A percentile compares a stretch with the other conserved stretches of the same genome.
phyloP scores from a whole-genome alignment of 2,797 vertebrate species.

The Rhinogobio ventralis region DNA sequence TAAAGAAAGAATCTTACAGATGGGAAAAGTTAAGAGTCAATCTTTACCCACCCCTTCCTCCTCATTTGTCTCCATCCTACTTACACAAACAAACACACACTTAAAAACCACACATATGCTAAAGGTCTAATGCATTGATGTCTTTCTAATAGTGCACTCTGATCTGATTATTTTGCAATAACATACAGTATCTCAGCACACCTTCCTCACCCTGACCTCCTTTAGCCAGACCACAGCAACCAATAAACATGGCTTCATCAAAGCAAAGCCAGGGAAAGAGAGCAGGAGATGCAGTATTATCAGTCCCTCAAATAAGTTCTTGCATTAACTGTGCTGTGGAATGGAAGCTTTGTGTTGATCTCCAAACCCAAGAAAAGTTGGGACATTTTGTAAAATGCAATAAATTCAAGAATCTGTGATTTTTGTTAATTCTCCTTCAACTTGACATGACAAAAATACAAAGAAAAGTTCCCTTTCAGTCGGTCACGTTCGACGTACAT shows the following conservation, averaged over 20 bases:
- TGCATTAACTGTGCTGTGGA: conserved; percentile 25
- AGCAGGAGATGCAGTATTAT: conserved; percentile 10
- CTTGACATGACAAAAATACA: too few species aligned
- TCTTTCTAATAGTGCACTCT: conserved; percentile 35
- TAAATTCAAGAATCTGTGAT: too few species aligned
- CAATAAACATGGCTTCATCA: conserved; percentile 41
- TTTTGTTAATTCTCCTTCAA: too few species aligned
- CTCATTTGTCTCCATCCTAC: background rate
- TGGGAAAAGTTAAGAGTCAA: conserved; percentile 12
- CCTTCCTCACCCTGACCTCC: conserved; percentile 20
- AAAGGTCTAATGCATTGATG: conserved; percentile 26
- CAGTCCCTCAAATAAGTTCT: conserved; percentile 7
- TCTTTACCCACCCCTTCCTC: background rate
- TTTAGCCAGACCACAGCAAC: conserved; percentile 26
- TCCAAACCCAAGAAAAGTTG: background rate
- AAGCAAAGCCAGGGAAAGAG: conserved; percentile 30
- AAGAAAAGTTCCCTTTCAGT: too few species aligned
- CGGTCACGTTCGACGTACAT: too few species aligned
- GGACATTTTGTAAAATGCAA: too few species aligned
- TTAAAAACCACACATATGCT: conserved; percentile 11
- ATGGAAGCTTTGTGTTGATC: conserved; percentile 2
- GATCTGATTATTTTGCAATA: conserved; percentile 23
- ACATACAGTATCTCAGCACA: conserved; percentile 38
- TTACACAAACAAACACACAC: conserved; percentile 8
- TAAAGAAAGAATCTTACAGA: conserved; percentile 16